These are phyloP conservation scores for Morinoia aosen DNA, from an alignment of 2,888 invertebrate genomes.

Conservation along the genomic window DNA sequence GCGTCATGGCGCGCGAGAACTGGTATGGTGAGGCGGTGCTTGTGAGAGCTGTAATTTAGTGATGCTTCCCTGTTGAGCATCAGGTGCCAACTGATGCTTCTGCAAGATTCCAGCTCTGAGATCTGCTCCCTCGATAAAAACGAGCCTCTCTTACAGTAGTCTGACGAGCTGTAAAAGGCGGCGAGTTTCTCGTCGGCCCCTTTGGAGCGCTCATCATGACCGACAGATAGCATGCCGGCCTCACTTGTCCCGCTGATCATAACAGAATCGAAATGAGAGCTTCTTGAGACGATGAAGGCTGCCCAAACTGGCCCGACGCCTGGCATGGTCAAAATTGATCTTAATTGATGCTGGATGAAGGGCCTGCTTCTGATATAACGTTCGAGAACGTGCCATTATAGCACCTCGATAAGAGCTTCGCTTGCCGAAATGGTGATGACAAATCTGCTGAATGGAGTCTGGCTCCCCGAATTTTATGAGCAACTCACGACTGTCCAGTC, in stretches of 20 bases:
- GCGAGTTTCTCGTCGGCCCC: background rate
- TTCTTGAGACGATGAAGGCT: background rate
- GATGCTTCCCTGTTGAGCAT: conserved; percentile 37
- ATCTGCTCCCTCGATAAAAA: conserved; percentile 10
- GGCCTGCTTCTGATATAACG: conserved; percentile 1
- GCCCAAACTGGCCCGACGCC: background rate
- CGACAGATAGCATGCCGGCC: background rate
- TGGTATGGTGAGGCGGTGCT: background rate
- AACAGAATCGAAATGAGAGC: conserved; percentile 40
- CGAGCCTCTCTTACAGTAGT: background rate
- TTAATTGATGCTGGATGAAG: conserved; percentile 39
- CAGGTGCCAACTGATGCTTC: conserved; percentile 33
- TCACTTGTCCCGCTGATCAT: conserved; percentile 24
- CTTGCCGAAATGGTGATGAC: conserved; percentile 33
- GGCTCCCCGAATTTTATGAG: background rate
- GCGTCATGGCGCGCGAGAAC: conserved; percentile 19
- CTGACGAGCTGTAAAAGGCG: conserved; percentile 16
- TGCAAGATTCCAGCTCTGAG: conserved; percentile 20
- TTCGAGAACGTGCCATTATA: background rate
- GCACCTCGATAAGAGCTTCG: conserved; percentile 35
- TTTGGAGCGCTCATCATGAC: background rate
- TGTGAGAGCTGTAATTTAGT: conserved; percentile 37
- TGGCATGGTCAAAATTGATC: conserved; percentile 36
- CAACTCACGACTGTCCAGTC: conserved; percentile 37
- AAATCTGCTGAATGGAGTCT: conserved; percentile 22